Percentiles rank a stretch among this genome's conserved stretches.
phyloP scores from a whole-genome alignment of 2,797 vertebrate genomes.

The Tenualosa ilisha region DNA sequence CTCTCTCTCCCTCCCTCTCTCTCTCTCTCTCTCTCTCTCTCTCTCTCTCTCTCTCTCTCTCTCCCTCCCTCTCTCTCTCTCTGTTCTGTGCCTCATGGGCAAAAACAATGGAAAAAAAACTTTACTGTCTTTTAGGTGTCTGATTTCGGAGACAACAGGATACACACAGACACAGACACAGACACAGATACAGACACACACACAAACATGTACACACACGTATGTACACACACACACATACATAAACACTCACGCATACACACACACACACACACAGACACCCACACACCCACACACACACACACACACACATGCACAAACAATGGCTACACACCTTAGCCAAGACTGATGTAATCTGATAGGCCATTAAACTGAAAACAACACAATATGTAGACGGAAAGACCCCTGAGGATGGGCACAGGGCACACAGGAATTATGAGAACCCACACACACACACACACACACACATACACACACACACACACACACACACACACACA shows the following conservation, averaged over 20 bases:
- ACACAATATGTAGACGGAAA: slow-evolving; percentile 69
- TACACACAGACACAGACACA: neutral
- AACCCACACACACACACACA: slow-evolving; percentile 65
- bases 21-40: neutral
- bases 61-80: neutral
- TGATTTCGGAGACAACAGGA: slow-evolving; percentile 51
- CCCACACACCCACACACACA: slow-evolving; percentile 15
- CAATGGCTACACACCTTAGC: slow-evolving; percentile 47
- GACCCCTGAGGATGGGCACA: slow-evolving; percentile 63
- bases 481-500: too few relatives aligned
- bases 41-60: slow-evolving; percentile 10
- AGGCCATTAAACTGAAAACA: slow-evolving; percentile 74
- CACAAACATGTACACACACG: slow-evolving; percentile 12
- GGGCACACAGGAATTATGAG: slow-evolving; percentile 70
- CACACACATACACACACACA: slow-evolving; percentile 58
- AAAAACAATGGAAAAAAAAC: slow-evolving; percentile 56
- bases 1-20: neutral
- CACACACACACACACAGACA: slow-evolving; percentile 19
- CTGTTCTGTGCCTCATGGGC: slow-evolving; percentile 60
- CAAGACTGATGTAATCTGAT: slow-evolving; percentile 66
- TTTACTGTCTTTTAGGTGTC: slow-evolving; percentile 68
- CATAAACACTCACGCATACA: neutral
- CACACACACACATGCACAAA: slow-evolving; percentile 5
- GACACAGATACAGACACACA: slow-evolving; percentile 21
- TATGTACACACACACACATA: slow-evolving; percentile 16